A percentile compares a stretch with the other conserved stretches of the same genome.
phyloP scores from a whole-genome alignment of 2,113 vertebrate genomes.

The Zootoca vivipara region DNA sequence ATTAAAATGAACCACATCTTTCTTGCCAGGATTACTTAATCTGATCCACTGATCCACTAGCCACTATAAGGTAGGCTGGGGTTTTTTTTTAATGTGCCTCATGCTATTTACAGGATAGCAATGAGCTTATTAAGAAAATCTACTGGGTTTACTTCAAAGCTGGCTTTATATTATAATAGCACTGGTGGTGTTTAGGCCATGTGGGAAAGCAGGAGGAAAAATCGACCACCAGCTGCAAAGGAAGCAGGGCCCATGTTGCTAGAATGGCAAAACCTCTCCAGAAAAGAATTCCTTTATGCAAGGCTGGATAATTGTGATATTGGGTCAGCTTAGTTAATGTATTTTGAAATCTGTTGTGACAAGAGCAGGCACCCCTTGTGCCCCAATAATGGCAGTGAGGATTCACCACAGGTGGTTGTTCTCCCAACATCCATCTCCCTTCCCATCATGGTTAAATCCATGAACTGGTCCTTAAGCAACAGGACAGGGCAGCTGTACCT shows the following conservation, averaged over 20 bases:
- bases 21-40: constrained; percentile 40
- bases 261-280: neutral
- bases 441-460: neutral
- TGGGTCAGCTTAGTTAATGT: neutral
- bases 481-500: too few relatives aligned
- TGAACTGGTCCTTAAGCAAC: neutral
- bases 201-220: constrained; percentile 31
- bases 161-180: constrained; percentile 47
- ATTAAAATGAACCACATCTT: constrained; percentile 49
- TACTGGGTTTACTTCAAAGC: constrained; percentile 50
- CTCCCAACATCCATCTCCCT: neutral
- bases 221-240: constrained; percentile 17
- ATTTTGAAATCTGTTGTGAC: neutral
- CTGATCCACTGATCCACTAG: constrained; percentile 26
- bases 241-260: neutral
- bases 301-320: neutral
- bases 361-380: neutral
- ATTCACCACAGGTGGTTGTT: neutral
- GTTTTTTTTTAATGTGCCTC: constrained; percentile 28
- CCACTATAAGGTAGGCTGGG: neutral
- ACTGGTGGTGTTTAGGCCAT: constrained; percentile 39
- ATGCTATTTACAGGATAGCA: constrained; percentile 46
- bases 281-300: neutral
- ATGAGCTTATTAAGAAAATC: constrained; percentile 53
- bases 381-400: neutral